Evolutionary conservation across 2,113 vertebrate species (phyloP), one percentile per base, ranked within the genome.

Genomic region (Perca fluviatilis): DNA sequence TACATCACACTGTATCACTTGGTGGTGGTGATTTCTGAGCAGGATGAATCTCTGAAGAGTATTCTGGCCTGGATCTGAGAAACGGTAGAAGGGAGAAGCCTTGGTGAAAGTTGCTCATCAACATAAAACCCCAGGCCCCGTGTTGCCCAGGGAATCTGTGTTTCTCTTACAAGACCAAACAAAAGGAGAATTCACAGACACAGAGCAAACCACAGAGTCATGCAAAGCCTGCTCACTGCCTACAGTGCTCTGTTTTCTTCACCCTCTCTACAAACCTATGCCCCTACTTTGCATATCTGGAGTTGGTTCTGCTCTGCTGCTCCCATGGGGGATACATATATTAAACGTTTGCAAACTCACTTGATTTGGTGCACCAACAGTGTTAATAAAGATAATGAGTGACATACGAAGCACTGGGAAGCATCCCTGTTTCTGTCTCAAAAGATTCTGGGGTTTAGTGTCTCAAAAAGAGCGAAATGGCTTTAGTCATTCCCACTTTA

Each of bases 91-190:
- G 49, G 64, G 72, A 84, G 74, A 85, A 74, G 60, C 83, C 76
- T 84, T 51, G 60, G 81, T 77, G 25, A 88, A 86, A 83, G 88
- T 79, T 53, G 56, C 49, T 79, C 76, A 88, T 90, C 92, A 88
- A 54, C 91, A 91, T 92, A 89, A 89, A 85, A 89, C 75, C 68
- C 70, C 74, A 63, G 79, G 86, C 82, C 78, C 19, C 63, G 51
- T 56, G 84, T 86, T 80, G 72, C 76, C 74, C 64, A 74, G 81
- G 77, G 83, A 86, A 86, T 78, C 74, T 72, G 63, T 53, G 79
- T 77, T 79, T 74, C 15, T 46, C 71, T 83, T 86, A 82, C 70
- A 25, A 83, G 81, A 86, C 84, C 51, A 80, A 79, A 81, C 80
- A 87, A 83, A 85, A 89, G 86, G n/a, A 79, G 63, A 57, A 77